Conservation (phyloP, 2,113 vertebrate species). For the Actinemys pallida region DNA sequence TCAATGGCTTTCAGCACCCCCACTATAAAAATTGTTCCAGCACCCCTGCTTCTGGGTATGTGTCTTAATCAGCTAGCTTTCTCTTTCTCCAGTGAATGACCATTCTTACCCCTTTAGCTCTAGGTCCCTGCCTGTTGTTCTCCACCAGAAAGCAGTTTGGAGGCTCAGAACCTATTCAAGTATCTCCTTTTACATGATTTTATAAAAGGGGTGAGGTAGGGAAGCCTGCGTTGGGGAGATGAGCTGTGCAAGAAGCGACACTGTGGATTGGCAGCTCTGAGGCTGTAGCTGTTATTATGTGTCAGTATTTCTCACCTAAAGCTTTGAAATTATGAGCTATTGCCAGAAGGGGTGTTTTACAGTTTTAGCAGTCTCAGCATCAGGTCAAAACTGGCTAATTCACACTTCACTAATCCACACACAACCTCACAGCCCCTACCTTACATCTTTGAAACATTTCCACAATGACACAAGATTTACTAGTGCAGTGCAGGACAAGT, state of each 20-base stretch:
- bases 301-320: background rate
- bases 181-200: rapidly evolving
- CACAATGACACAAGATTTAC: background rate
- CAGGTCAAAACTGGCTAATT: background rate
- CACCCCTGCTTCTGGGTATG: background rate
- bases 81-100: background rate
- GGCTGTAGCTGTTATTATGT: background rate
- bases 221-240: background rate
- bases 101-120: background rate
- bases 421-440: background rate
- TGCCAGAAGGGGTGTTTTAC: background rate
- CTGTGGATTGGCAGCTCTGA: background rate
- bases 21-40: no score
- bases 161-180: background rate
- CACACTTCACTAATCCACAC: background rate
- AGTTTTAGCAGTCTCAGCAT: background rate
- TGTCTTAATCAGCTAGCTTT: background rate
- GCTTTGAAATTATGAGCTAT: rapidly evolving
- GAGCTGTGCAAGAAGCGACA: background rate
- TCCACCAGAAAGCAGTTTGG: rapidly evolving
- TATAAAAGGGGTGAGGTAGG: background rate
- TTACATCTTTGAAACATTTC: background rate
- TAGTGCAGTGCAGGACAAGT: background rate
- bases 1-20: no score
- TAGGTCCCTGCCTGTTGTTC: background rate